Percentiles rank a stretch among this genome's conserved stretches.
Evolutionary conservation across 2,888 invertebrate genomes (phyloP).

Genomic region (Tribolium freemani): DNA sequence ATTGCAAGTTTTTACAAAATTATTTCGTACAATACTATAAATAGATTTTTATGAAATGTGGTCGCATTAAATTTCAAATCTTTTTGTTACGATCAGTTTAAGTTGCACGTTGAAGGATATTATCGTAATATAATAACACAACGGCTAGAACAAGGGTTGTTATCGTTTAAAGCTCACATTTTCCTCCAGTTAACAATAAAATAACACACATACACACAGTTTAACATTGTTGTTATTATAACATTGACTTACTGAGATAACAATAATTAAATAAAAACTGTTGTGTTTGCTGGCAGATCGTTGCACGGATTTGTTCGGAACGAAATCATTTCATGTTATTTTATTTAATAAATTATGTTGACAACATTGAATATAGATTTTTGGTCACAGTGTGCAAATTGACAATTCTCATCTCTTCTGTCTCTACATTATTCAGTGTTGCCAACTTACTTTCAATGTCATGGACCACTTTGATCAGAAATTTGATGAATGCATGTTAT

Average conservation of each 20-base stretch:
- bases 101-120: slow-evolving; percentile 10
- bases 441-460: too few species aligned
- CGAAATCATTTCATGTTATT: too few species aligned
- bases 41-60: not conserved
- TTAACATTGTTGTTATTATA: not conserved
- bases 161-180: slow-evolving; percentile 5
- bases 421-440: too few species aligned
- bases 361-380: too few species aligned
- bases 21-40: too few species aligned
- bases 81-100: not conserved
- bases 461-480: too few species aligned
- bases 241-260: not conserved
- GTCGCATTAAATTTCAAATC: too few species aligned
- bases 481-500: too few species aligned
- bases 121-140: slow-evolving; percentile 6
- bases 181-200: slow-evolving; percentile 6
- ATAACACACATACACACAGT: not conserved
- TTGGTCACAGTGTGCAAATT: too few species aligned
- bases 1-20: not conserved
- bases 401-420: too few species aligned
- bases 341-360: too few species aligned
- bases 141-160: not conserved
- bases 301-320: too few species aligned
- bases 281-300: not conserved
- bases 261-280: not conserved